Evolutionary conservation across 2,797 vertebrate genomes (phyloP).

Genomic region (Vireo griseus): DNA sequence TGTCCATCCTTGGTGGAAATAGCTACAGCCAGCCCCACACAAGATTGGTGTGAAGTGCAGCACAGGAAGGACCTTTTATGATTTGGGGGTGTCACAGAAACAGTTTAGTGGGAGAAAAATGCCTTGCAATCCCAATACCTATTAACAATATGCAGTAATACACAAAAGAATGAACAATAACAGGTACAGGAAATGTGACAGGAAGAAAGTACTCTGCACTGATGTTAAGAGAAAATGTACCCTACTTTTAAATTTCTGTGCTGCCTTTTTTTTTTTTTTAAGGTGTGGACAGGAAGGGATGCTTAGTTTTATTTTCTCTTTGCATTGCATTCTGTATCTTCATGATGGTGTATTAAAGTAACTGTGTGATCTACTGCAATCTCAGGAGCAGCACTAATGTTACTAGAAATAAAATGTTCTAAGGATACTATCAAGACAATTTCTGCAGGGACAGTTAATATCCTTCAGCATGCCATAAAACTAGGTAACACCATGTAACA

Average conservation of each 20-base stretch:
- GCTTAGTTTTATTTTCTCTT: neutral
- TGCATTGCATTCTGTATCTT: neutral
- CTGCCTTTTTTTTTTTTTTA: neutral
- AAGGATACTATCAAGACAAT: neutral
- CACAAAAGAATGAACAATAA: neutral
- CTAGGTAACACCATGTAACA: neutral
- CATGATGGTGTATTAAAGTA: neutral
- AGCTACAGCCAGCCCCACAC: neutral
- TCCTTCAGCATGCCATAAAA: neutral
- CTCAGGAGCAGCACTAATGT: neutral
- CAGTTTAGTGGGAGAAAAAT: neutral
- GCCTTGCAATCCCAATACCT: neutral
- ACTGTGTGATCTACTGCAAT: neutral
- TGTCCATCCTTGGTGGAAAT: neutral
- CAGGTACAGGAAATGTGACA: neutral
- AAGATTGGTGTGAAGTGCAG: neutral
- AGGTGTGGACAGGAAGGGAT: neutral
- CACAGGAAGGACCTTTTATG: neutral
- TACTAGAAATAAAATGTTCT: neutral
- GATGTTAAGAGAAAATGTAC: neutral
- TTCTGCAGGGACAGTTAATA: neutral
- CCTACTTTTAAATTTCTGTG: neutral
- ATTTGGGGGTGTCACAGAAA: neutral
- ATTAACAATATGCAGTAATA: neutral
- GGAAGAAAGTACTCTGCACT: neutral